These are phyloP conservation scores for Thereuonema tuberculata DNA, from an alignment of 1,140 invertebrate genomes.

Conservation along the genomic window DNA sequence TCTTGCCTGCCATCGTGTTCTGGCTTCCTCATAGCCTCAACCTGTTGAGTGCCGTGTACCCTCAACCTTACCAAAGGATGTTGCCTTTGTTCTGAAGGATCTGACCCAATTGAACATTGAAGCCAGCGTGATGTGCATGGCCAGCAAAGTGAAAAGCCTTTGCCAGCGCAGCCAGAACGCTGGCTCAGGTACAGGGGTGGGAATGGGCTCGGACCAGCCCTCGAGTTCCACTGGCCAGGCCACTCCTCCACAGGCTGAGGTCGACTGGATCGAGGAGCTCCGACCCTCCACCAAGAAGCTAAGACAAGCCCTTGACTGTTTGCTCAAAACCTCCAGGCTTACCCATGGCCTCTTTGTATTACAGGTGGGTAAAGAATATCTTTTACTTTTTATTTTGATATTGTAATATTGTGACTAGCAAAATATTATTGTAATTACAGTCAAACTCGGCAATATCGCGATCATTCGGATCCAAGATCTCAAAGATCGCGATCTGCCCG, in stretches of 20 bases:
- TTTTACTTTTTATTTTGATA: too few species aligned
- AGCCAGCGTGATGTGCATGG: slow-evolving; percentile 71
- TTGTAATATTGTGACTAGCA: too few species aligned
- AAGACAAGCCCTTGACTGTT: slow-evolving; percentile 59
- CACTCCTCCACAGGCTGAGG: slow-evolving; percentile 31
- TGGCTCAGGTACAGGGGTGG: background rate
- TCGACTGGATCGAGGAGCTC: slow-evolving; percentile 57
- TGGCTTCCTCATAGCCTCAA: too few species aligned
- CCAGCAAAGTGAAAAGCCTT: slow-evolving; percentile 43
- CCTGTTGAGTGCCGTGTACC: too few species aligned
- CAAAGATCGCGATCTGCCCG: too few species aligned
- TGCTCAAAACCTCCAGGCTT: slow-evolving; percentile 63
- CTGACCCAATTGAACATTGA: slow-evolving; percentile 77
- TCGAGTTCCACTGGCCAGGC: background rate
- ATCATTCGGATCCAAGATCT: too few species aligned
- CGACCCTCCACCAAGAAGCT: slow-evolving; percentile 67
- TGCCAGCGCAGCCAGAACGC: slow-evolving; percentile 6
- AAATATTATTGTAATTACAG: too few species aligned
- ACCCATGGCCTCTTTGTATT: slow-evolving; percentile 77
- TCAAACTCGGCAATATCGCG: too few species aligned
- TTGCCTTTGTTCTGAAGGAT: slow-evolving; percentile 36
- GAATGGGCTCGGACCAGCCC: background rate
- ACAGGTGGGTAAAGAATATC: slow-evolving; percentile 37
- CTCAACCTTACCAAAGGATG: background rate
- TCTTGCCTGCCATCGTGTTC: too few species aligned